Percentiles rank a stretch among this genome's conserved stretches.
Evolutionary conservation across 2,113 vertebrate species (phyloP).

Genomic region (Rhynchopsitta pachyrhyncha): DNA sequence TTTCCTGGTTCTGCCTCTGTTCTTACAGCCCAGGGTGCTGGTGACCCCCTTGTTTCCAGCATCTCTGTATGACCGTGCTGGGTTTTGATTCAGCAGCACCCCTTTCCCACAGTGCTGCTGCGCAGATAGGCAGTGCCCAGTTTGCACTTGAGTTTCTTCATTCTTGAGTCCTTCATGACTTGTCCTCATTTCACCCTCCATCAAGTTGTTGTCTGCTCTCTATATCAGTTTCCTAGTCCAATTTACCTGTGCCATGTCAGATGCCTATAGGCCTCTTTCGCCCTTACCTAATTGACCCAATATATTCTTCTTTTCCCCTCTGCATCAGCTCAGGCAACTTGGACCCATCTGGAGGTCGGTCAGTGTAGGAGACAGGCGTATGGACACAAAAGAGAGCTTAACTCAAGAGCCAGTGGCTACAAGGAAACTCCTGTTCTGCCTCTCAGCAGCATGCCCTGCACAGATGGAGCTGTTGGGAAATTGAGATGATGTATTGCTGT

Average conservation of each 20-base stretch:
- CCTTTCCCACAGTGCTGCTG: background rate
- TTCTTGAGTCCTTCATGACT: background rate
- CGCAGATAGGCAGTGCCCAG: background rate
- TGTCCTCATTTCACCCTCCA: background rate
- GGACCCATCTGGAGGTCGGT: background rate
- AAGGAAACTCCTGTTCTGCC: constrained; percentile 18
- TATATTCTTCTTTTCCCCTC: background rate
- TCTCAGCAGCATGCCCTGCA: background rate
- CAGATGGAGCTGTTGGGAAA: background rate
- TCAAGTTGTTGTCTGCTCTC: background rate
- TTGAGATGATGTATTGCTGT: background rate
- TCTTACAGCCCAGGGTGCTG: background rate
- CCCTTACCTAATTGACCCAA: background rate
- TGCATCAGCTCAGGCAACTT: background rate
- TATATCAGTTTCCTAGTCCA: background rate
- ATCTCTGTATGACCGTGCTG: background rate
- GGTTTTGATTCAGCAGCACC: background rate
- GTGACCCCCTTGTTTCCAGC: background rate
- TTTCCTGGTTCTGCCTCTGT: background rate
- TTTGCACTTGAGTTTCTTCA: background rate
- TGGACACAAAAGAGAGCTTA: background rate
- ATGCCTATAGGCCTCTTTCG: background rate
- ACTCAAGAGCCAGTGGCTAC: background rate
- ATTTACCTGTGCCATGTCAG: background rate
- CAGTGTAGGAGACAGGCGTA: background rate